phyloP scores from a whole-genome alignment of 2,888 invertebrate genomes.

The Deilephila elpenor region DNA sequence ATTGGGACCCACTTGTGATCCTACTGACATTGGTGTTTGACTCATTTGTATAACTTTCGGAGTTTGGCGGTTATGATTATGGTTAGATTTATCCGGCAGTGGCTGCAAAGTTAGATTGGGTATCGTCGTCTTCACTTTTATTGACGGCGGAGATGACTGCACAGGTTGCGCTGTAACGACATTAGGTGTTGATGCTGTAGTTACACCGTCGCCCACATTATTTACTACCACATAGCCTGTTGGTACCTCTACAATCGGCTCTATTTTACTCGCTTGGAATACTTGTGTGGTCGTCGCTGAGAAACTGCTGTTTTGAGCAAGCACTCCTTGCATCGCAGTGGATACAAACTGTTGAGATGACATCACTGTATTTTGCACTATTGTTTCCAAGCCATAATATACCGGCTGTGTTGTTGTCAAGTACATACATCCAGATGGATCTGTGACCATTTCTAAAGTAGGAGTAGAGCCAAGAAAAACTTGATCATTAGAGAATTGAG shows the following conservation, averaged over 20 bases:
- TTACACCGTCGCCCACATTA: constrained; percentile 83
- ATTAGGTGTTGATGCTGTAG: constrained; percentile 71
- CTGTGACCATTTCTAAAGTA: constrained; percentile 86
- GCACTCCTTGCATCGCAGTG: constrained; percentile 91
- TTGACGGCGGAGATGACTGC: constrained; percentile 70
- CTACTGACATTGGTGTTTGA: constrained; percentile 60
- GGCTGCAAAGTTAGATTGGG: constrained; percentile 81
- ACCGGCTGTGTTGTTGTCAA: constrained; percentile 89
- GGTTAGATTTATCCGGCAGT: constrained; percentile 73
- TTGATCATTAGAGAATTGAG: constrained; percentile 85
- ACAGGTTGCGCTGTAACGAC: constrained; percentile 75
- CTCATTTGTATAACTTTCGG: constrained; percentile 80
- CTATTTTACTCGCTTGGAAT: constrained; percentile 93
- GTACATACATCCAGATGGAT: constrained; percentile 85
- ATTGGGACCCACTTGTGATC: constrained; percentile 64
- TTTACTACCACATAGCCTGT: constrained; percentile 89
- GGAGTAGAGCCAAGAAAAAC: constrained; percentile 86
- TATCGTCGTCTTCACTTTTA: constrained; percentile 73
- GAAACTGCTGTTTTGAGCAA: constrained; percentile 92
- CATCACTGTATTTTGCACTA: constrained; percentile 95
- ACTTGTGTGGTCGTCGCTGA: constrained; percentile 93
- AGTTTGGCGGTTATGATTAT: constrained; percentile 65
- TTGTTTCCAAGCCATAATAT: constrained; percentile 93
- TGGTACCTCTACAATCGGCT: constrained; percentile 91
- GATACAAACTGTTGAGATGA: constrained; percentile 94